These are phyloP conservation scores for Prosapia bicincta DNA, from an alignment of 2,888 invertebrate species.

Conservation along the genomic window DNA sequence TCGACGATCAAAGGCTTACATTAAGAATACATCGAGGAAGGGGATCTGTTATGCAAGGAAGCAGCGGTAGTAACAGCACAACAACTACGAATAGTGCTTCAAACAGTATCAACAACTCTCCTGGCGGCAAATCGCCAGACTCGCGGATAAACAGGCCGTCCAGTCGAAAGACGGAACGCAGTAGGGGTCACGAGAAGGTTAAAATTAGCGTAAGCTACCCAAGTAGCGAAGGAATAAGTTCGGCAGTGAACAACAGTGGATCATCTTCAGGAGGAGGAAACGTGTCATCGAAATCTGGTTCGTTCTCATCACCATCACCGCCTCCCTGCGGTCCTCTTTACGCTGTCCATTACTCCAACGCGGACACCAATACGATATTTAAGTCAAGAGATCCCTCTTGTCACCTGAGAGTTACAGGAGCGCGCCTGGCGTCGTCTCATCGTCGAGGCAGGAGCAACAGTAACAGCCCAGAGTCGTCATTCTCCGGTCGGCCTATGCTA, in stretches of 20 bases:
- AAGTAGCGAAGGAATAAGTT: conserved; percentile 62
- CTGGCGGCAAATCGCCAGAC: conserved; percentile 50
- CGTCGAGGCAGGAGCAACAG: conserved; percentile 24
- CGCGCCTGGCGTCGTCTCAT: conserved; percentile 29
- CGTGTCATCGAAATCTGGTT: conserved; percentile 33
- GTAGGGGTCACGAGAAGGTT: conserved; percentile 65
- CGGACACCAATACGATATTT: conserved; percentile 45
- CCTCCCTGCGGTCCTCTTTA: conserved; percentile 51
- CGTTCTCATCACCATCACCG: conserved; percentile 43
- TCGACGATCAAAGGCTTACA: conserved; percentile 87
- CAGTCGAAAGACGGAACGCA: conserved; percentile 27
- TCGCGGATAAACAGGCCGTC: conserved; percentile 31
- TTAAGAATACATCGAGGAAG: conserved; percentile 85
- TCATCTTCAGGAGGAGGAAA: conserved; percentile 31
- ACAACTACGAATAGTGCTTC: conserved; percentile 38
- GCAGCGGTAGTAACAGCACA: conserved; percentile 45
- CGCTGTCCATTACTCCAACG: conserved; percentile 63
- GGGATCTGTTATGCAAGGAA: conserved; percentile 61
- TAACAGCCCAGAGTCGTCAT: conserved; percentile 23
- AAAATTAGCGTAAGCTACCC: conserved; percentile 86
- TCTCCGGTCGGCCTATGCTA: conserved; percentile 33
- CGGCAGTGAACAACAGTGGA: conserved; percentile 34
- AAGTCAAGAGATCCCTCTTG: conserved; percentile 50
- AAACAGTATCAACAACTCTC: conserved; percentile 48
- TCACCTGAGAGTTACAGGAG: conserved; percentile 53